Conservation (phyloP, 2,113 vertebrate genomes). For the Eretmochelys imbricata region DNA sequence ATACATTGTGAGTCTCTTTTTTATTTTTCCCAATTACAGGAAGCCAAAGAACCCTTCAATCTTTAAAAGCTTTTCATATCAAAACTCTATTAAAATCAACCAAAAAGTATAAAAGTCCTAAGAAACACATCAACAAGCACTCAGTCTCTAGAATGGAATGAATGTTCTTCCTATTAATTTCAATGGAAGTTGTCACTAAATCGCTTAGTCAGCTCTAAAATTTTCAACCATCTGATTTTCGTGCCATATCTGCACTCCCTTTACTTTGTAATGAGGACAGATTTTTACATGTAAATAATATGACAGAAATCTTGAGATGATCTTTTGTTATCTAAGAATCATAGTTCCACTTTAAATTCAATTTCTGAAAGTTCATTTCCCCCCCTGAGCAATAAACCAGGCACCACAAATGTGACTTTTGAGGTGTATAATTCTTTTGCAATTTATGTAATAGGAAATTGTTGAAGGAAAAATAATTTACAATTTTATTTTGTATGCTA, state of each 20-base stretch:
- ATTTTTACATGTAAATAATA: background rate
- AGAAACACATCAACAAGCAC: background rate
- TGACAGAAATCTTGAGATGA: background rate
- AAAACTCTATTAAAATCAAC: background rate
- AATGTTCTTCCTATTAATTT: background rate
- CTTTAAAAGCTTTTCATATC: background rate
- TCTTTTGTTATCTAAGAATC: background rate
- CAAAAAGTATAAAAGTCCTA: background rate
- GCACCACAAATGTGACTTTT: background rate
- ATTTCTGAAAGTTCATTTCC: background rate
- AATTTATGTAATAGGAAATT: background rate
- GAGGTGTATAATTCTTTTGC: background rate
- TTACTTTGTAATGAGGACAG: constrained; percentile 5
- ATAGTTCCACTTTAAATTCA: background rate
- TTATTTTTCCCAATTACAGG: background rate
- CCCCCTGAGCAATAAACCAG: background rate
- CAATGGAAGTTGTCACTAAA: background rate
- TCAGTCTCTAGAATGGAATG: background rate
- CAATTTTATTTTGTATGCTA: background rate
- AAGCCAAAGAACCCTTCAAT: background rate
- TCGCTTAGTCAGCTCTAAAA: background rate
- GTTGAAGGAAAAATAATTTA: background rate
- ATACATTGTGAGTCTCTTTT: background rate
- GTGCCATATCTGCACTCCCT: background rate
- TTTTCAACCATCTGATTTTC: background rate